phyloP scores from a whole-genome alignment of 2,888 invertebrate species.

The Cylindroiulus punctatus region DNA sequence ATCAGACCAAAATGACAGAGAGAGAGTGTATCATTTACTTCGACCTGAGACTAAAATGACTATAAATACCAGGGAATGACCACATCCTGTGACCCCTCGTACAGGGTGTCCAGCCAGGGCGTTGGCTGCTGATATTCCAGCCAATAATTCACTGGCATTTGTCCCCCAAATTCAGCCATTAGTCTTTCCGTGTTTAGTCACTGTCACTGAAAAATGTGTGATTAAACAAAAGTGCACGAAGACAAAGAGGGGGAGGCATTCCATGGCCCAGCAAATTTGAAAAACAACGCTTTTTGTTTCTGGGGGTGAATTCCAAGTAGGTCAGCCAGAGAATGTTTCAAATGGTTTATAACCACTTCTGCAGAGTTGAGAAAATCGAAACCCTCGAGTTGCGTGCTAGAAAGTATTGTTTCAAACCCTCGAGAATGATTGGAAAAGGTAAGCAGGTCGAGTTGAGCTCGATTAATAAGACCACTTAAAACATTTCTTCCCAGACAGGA shows the following conservation, averaged over 20 bases:
- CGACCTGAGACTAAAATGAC: too few relatives aligned
- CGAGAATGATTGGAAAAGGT: background rate
- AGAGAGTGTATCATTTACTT: too few relatives aligned
- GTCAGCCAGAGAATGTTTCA: background rate
- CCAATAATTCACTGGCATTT: conserved; percentile 30
- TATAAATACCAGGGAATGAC: too few relatives aligned
- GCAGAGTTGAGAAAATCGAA: background rate
- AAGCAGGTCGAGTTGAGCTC: background rate
- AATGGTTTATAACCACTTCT: background rate
- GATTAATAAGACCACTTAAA: conserved; percentile 18
- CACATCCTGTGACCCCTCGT: too few relatives aligned
- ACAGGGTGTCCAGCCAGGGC: conserved; percentile 22
- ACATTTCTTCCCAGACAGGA: background rate
- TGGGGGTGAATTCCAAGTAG: background rate
- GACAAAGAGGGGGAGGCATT: conserved; percentile 11
- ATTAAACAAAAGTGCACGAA: conserved; percentile 45
- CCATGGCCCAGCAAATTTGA: background rate
- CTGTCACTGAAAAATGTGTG: conserved; percentile 45
- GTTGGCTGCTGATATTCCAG: background rate
- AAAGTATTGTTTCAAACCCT: background rate
- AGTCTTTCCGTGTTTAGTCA: conserved; percentile 34
- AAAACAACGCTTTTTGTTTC: background rate
- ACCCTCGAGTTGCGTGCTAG: background rate
- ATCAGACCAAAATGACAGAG: too few relatives aligned
- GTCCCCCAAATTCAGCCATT: background rate